Conservation (phyloP, 2,113 vertebrate genomes). For the Hemiprocne comata region DNA sequence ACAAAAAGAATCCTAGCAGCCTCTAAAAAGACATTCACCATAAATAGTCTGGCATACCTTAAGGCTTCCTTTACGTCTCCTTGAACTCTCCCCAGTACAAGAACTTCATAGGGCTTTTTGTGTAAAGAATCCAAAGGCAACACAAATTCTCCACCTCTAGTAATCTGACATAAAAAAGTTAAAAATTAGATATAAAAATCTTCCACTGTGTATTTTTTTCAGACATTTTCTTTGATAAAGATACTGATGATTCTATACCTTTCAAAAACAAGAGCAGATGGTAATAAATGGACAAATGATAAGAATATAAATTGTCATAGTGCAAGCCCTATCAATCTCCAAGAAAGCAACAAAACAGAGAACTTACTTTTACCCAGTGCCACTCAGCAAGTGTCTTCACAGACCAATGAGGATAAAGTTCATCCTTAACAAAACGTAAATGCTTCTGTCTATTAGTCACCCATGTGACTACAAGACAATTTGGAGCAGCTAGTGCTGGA, state of each 20-base stretch:
- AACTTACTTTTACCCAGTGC: slow-evolving; percentile 95
- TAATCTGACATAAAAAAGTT: slow-evolving; percentile 80
- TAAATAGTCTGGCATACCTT: slow-evolving; percentile 64
- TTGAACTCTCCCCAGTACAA: slow-evolving; percentile 85
- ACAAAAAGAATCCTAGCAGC: not conserved
- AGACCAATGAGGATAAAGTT: slow-evolving; percentile 92
- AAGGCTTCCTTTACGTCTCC: not conserved
- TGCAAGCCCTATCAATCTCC: not conserved
- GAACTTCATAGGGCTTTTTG: slow-evolving; percentile 94
- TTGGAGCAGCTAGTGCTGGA: slow-evolving; percentile 78
- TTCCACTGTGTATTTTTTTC: not conserved
- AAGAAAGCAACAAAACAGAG: not conserved
- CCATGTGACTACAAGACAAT: slow-evolving; percentile 90
- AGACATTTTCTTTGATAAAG: not conserved
- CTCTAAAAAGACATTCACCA: not conserved
- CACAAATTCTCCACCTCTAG: slow-evolving; percentile 88
- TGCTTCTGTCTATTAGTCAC: slow-evolving; percentile 94
- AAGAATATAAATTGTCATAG: not conserved
- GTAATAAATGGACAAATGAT: not conserved
- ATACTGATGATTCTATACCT: not conserved
- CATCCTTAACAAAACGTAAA: slow-evolving; percentile 85
- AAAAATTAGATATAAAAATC: not conserved
- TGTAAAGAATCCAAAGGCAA: slow-evolving; percentile 93
- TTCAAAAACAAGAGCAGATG: not conserved
- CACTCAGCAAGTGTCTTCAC: slow-evolving; percentile 86